phyloP scores from a whole-genome alignment of 30 jellyfish, hydroid and myxozoan species.

The Nemopilema nomurai region DNA sequence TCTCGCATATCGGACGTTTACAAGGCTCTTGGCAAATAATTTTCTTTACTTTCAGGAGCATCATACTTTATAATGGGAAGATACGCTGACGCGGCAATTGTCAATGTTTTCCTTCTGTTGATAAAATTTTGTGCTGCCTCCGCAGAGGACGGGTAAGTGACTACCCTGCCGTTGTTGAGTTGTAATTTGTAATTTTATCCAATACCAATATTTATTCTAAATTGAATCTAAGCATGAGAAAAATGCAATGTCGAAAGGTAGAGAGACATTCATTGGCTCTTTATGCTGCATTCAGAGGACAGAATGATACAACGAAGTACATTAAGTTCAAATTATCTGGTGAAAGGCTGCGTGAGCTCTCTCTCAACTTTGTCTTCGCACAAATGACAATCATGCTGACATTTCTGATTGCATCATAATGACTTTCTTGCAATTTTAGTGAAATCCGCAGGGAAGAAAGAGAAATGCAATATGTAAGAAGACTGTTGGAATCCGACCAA shows the following conservation, averaged over 20 bases:
- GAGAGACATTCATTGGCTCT: too few relatives aligned
- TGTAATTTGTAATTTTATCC: too few relatives aligned
- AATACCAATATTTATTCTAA: too few relatives aligned
- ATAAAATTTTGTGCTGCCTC: not conserved
- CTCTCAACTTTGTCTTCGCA: not conserved
- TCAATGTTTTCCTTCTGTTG: not conserved
- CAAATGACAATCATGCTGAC: not conserved
- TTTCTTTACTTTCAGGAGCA: not conserved
- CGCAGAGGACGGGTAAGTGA: not conserved
- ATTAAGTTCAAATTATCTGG: too few relatives aligned
- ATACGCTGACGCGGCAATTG: not conserved
- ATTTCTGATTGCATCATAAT: too few relatives aligned
- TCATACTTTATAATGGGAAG: not conserved
- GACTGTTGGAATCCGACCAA: constrained; percentile 51
- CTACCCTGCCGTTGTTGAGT: too few relatives aligned
- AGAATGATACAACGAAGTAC: too few relatives aligned
- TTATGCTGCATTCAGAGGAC: too few relatives aligned
- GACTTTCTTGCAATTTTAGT: not conserved
- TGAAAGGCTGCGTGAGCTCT: too few relatives aligned
- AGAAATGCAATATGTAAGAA: constrained; percentile 30
- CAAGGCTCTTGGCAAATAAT: not conserved
- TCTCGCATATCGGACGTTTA: not conserved
- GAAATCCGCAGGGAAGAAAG: not conserved
- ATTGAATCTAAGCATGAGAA: too few relatives aligned
- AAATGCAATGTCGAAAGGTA: too few relatives aligned